These are phyloP conservation scores for Luscinia luscinia DNA, from an alignment of 2,797 vertebrate genomes.

Conservation along the genomic window DNA sequence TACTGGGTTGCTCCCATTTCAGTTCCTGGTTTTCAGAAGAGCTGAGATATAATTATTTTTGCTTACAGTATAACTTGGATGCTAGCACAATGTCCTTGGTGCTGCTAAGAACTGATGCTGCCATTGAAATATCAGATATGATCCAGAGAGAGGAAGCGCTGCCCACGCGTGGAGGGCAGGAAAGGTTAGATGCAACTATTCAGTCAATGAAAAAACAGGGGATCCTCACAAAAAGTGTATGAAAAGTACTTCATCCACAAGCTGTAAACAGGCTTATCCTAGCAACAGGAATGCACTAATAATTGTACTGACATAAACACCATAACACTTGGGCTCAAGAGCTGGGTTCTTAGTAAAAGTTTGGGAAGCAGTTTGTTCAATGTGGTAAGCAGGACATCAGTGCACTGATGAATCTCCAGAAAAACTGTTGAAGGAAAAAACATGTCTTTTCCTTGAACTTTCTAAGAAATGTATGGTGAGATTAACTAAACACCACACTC, in stretches of 20 bases:
- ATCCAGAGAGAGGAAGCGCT: neutral
- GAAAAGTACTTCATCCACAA: neutral
- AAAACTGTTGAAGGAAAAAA: neutral
- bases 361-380: neutral
- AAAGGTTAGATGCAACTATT: neutral
- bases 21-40: neutral
- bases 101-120: neutral
- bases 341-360: neutral
- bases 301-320: neutral
- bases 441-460: neutral
- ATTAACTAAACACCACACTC: neutral
- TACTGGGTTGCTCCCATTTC: neutral
- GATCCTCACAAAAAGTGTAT: neutral
- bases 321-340: neutral
- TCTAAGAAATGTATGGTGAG: neutral
- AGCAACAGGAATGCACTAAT: conserved; percentile 3
- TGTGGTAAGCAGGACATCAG: rapidly evolving
- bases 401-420: neutral
- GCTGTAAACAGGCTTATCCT: conserved; percentile 15
- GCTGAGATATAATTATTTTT: neutral
- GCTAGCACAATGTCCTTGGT: neutral
- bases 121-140: neutral
- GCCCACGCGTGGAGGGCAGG: neutral
- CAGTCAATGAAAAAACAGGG: neutral
- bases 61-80: neutral